Evolutionary conservation across 1,140 invertebrate species (phyloP).

Genomic region (Geopemphigus sp.): DNA sequence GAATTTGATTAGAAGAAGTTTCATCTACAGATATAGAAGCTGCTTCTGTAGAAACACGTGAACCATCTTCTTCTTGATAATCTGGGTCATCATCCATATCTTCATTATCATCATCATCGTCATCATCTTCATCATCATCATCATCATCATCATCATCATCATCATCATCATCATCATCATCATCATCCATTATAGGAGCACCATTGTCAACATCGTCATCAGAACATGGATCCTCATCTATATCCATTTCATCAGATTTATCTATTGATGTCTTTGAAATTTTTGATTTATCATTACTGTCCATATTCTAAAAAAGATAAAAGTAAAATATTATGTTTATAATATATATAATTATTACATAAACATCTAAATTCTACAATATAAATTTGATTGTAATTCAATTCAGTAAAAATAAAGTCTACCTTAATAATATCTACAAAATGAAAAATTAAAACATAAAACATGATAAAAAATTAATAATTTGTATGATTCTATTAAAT

Average conservation of each 20-base stretch:
- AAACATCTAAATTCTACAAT: no score
- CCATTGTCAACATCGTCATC: slow-evolving; percentile 43
- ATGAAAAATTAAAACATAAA: no score
- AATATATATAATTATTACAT: no score
- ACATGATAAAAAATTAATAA: no score
- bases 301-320: slow-evolving; percentile 31
- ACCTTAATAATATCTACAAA: no score
- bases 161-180: slow-evolving; percentile 33
- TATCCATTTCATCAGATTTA: slow-evolving; percentile 48
- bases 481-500: no score
- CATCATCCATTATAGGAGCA: slow-evolving; percentile 30
- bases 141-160: slow-evolving; percentile 25
- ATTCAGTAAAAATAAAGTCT: no score
- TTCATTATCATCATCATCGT: slow-evolving; percentile 46
- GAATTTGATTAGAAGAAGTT: slow-evolving; percentile 39
- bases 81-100: slow-evolving; percentile 47
- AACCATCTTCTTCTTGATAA: slow-evolving; percentile 47
- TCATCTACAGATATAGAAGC: slow-evolving; percentile 34
- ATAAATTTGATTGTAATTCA: no score
- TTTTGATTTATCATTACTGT: slow-evolving; percentile 36
- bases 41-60: slow-evolving; percentile 27
- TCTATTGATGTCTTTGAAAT: slow-evolving; percentile 36
- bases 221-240: slow-evolving; percentile 39
- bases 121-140: no score
- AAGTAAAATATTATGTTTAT: no score